Conservation (phyloP, 2,113 vertebrate species). For the Plotosus lineatus region DNA sequence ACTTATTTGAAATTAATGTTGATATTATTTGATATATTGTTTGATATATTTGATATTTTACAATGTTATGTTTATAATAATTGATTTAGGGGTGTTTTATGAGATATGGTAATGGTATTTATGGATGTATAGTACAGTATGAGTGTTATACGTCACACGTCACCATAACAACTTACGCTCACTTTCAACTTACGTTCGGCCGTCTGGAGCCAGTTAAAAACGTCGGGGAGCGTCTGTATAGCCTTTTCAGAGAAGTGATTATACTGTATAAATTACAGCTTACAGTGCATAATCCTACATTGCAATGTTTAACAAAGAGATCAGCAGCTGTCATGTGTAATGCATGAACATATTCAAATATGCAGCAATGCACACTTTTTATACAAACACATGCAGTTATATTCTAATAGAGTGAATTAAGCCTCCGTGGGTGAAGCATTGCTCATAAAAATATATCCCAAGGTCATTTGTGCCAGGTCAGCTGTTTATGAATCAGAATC, state of each 20-base stretch:
- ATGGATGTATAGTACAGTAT: too few species aligned
- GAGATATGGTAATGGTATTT: too few species aligned
- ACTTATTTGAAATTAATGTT: too few species aligned
- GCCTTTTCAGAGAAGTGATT: background rate
- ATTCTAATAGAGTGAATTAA: background rate
- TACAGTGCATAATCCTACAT: background rate
- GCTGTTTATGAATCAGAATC: background rate
- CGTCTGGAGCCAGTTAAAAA: too few species aligned
- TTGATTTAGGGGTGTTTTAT: too few species aligned
- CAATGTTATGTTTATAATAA: too few species aligned
- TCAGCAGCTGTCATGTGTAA: background rate
- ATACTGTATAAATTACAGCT: background rate
- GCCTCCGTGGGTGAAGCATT: background rate
- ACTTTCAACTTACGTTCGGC: too few species aligned
- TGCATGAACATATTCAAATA: background rate
- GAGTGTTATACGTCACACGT: too few species aligned
- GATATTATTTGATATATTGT: too few species aligned
- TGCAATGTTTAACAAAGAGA: background rate
- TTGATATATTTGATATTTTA: too few species aligned
- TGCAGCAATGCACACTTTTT: background rate
- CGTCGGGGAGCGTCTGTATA: too few species aligned
- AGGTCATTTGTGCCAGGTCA: background rate
- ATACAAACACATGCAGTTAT: background rate
- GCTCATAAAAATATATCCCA: background rate
- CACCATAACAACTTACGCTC: too few species aligned